Percentiles rank a stretch among this genome's conserved stretches.
Conservation (phyloP, 92 coral and sea anemone species). For the Micromussa lordhowensis region DNA sequence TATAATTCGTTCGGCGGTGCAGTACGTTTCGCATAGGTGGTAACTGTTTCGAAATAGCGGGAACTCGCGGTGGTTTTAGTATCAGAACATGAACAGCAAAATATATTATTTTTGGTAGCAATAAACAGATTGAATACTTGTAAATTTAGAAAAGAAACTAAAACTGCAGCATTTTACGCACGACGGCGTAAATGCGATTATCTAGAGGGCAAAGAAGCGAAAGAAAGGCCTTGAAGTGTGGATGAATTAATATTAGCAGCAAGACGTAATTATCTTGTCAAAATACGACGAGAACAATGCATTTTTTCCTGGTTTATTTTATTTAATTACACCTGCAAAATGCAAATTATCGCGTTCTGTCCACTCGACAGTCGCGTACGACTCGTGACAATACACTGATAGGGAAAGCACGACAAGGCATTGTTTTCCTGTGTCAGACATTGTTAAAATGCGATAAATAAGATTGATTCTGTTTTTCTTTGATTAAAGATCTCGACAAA, state of each 20-base stretch:
- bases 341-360: background rate
- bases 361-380: background rate
- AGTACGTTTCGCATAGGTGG: no score
- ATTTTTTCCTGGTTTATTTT: background rate
- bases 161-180: background rate
- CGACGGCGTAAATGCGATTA: background rate
- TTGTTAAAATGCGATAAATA: background rate
- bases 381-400: background rate
- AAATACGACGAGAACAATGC: background rate
- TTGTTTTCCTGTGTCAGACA: background rate
- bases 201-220: background rate
- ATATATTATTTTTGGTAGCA: background rate
- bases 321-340: background rate
- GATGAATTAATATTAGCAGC: background rate
- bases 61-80: background rate
- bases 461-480: background rate
- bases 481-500: slow-evolving; percentile 13
- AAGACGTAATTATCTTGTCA: background rate
- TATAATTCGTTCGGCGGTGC: no score
- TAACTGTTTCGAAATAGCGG: background rate
- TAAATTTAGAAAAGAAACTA: background rate
- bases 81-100: background rate
- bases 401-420: background rate
- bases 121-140: background rate
- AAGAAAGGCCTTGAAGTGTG: background rate